phyloP scores from a whole-genome alignment of 2,888 invertebrate genomes.

The Drosophila putrida region DNA sequence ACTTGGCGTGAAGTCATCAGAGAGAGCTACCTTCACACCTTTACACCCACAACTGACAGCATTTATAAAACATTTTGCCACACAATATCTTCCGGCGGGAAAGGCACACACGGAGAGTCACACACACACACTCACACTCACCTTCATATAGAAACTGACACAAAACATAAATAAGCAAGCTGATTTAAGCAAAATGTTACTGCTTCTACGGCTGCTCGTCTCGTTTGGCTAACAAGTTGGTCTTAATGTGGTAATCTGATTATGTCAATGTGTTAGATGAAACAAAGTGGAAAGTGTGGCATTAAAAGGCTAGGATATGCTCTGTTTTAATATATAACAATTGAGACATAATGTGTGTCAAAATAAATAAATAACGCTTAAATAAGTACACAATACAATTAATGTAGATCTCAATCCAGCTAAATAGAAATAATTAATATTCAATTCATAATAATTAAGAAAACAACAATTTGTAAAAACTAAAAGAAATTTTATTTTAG shows the following conservation, averaged over 20 bases:
- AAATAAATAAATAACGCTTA: not conserved
- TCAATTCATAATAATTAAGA: too few species aligned
- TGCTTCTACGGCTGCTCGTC: constrained; percentile 3
- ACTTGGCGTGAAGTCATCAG: constrained; percentile 7
- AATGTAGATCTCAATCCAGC: too few species aligned
- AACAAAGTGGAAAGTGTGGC: constrained; percentile 30
- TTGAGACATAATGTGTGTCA: not conserved
- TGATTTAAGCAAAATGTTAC: constrained; percentile 21
- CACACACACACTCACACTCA: not conserved
- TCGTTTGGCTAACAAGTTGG: constrained; percentile 7
- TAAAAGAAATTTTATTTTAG: too few species aligned
- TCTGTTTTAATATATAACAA: not conserved
- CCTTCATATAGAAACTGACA: not conserved
- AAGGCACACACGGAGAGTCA: too few species aligned
- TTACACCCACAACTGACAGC: constrained; percentile 13
- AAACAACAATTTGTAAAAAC: too few species aligned
- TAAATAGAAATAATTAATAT: too few species aligned
- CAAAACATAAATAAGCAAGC: not conserved
- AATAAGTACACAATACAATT: not conserved
- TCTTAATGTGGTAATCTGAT: constrained; percentile 44
- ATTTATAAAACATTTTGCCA: constrained; percentile 23
- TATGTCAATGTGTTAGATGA: constrained; percentile 42
- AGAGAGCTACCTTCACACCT: constrained; percentile 29
- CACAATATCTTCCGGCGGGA: constrained; percentile 5
- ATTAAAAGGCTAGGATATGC: not conserved